These are phyloP conservation scores for Setophaga kirtlandii DNA, from an alignment of 2,113 vertebrate genomes.

Conservation along the genomic window DNA sequence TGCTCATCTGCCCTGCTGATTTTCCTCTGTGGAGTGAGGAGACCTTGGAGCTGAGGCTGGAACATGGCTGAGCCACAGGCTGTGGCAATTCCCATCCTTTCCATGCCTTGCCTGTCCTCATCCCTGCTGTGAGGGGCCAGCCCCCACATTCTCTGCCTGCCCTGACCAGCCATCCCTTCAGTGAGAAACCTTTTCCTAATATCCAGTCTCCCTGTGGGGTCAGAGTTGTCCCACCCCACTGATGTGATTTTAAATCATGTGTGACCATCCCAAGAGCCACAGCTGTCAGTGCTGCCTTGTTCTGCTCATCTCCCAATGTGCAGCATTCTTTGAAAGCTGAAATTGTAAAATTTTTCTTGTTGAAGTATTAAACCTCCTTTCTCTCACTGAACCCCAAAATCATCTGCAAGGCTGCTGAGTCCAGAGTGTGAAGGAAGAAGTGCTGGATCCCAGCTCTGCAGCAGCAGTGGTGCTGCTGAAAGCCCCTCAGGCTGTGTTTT, in stretches of 20 bases:
- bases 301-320: neutral
- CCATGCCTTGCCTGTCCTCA: neutral
- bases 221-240: neutral
- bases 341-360: neutral
- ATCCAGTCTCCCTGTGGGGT: neutral
- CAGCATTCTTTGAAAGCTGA: neutral
- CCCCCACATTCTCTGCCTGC: neutral
- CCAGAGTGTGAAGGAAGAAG: accelerated
- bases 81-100: neutral
- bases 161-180: neutral
- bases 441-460: neutral
- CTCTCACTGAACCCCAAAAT: neutral
- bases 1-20: neutral
- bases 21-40: neutral
- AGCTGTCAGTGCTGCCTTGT: neutral
- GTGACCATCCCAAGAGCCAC: neutral
- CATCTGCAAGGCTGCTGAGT: neutral
- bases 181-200: neutral
- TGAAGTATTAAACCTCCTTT: neutral
- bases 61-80: accelerated
- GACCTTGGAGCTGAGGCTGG: neutral
- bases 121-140: neutral
- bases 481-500: accelerated
- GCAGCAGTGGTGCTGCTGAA: neutral
- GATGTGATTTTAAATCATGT: neutral